Evolutionary conservation across 2,797 vertebrate species (phyloP).

Genomic region (Balearica regulorum): DNA sequence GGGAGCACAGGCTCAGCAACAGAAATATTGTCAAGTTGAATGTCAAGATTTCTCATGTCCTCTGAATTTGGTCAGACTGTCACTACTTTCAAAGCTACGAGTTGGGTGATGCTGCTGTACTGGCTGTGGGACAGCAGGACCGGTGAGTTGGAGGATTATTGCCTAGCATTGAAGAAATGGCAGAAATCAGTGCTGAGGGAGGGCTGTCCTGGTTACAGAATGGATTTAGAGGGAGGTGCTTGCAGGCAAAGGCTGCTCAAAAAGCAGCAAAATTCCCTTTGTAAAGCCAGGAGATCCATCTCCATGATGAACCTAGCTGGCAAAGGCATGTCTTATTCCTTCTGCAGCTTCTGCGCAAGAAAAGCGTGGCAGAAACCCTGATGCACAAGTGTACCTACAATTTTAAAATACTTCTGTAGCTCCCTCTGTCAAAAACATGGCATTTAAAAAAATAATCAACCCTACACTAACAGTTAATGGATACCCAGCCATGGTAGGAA

Average conservation of each 20-base stretch:
- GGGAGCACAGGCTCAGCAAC: background rate
- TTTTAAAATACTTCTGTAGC: background rate
- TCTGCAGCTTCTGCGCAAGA: background rate
- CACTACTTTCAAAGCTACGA: background rate
- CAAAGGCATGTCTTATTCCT: background rate
- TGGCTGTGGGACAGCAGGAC: background rate
- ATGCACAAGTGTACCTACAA: background rate
- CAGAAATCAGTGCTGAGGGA: background rate
- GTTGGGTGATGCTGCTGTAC: background rate
- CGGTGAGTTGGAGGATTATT: background rate
- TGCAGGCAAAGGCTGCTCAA: background rate
- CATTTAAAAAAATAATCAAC: background rate
- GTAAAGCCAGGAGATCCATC: background rate
- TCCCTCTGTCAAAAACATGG: background rate
- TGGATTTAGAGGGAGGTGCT: background rate
- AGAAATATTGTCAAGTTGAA: slow-evolving; percentile 18
- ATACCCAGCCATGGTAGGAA: background rate
- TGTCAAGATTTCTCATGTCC: background rate
- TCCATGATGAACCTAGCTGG: background rate
- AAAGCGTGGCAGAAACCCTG: background rate
- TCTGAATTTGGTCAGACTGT: background rate
- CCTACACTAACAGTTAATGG: background rate
- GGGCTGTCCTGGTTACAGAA: background rate
- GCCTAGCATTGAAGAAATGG: background rate
- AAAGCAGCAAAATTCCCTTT: background rate